phyloP scores from a whole-genome alignment of 2,888 invertebrate genomes.

The Diplolepis rosae region DNA sequence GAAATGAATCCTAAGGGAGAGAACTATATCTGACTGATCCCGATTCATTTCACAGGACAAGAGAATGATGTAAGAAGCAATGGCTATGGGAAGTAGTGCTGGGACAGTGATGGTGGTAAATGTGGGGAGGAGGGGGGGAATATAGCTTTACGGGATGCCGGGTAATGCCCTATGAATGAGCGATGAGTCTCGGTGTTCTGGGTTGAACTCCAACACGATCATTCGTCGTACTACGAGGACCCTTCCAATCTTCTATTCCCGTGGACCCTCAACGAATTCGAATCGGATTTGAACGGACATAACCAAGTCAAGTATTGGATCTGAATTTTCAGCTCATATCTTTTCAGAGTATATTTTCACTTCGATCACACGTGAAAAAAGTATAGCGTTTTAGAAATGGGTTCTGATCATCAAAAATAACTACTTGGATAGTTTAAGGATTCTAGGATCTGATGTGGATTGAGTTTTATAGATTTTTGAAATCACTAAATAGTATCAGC shows the following conservation, averaged over 20 bases:
- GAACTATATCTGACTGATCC: conserved; percentile 67
- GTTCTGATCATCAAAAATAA: conserved; percentile 42
- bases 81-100: conserved; percentile 40
- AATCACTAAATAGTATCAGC: too few species aligned
- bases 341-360: conserved; percentile 59
- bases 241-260: conserved; percentile 43
- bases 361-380: conserved; percentile 52
- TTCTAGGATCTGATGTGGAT: neutral
- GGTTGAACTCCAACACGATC: conserved; percentile 26
- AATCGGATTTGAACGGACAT: conserved; percentile 63
- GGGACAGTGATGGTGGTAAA: too few species aligned
- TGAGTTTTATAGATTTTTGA: too few species aligned
- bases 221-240: conserved; percentile 40
- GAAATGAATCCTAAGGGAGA: conserved; percentile 61
- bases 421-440: conserved; percentile 47
- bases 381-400: conserved; percentile 57
- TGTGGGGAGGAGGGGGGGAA: conserved; percentile 45
- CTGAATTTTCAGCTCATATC: conserved; percentile 46
- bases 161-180: conserved; percentile 74
- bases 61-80: conserved; percentile 63
- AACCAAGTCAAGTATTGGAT: conserved; percentile 42
- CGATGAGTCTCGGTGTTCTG: conserved; percentile 67
- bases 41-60: conserved; percentile 67
- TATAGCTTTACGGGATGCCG: conserved; percentile 68
- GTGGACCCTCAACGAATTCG: conserved; percentile 56